A percentile compares a stretch with the other conserved stretches of the same genome.
Conservation (phyloP, 2,888 invertebrate genomes). For the Chloroclysta siterata region DNA sequence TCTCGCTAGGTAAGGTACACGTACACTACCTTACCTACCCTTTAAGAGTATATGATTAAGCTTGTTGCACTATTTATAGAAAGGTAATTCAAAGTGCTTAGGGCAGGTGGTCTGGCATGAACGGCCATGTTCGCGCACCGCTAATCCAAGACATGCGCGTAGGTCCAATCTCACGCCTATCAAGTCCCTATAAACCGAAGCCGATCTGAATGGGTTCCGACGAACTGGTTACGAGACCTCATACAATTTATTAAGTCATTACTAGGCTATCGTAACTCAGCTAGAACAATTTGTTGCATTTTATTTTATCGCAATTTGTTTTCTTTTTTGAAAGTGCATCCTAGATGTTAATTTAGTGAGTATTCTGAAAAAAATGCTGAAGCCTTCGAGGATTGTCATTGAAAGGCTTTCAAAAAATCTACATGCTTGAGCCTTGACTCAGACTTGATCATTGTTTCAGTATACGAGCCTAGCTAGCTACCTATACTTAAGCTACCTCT, state of each 20-base stretch:
- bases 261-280: constrained; percentile 8
- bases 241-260: constrained; percentile 15
- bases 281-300: constrained; percentile 10
- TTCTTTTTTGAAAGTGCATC: constrained; percentile 16
- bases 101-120: constrained; percentile 33
- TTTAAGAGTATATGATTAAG: not conserved
- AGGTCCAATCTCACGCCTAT: constrained; percentile 44
- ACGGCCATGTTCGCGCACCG: constrained; percentile 28
- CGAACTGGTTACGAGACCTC: constrained; percentile 23
- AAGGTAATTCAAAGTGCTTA: constrained; percentile 40
- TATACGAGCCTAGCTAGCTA: no score
- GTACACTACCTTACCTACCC: no score
- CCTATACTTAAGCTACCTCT: no score
- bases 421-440: no score
- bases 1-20: no score
- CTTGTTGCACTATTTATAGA: not conserved
- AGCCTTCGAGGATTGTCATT: no score
- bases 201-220: constrained; percentile 27
- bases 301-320: constrained; percentile 17
- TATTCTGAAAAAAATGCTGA: no score
- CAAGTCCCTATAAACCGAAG: constrained; percentile 22
- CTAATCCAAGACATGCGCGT: no score
- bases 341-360: not conserved
- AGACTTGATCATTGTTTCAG: no score
- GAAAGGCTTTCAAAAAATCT: no score